Percentiles rank a stretch among this genome's conserved stretches.
phyloP scores from a whole-genome alignment of 2,797 vertebrate genomes.

The Micropoecilia bifurca region DNA sequence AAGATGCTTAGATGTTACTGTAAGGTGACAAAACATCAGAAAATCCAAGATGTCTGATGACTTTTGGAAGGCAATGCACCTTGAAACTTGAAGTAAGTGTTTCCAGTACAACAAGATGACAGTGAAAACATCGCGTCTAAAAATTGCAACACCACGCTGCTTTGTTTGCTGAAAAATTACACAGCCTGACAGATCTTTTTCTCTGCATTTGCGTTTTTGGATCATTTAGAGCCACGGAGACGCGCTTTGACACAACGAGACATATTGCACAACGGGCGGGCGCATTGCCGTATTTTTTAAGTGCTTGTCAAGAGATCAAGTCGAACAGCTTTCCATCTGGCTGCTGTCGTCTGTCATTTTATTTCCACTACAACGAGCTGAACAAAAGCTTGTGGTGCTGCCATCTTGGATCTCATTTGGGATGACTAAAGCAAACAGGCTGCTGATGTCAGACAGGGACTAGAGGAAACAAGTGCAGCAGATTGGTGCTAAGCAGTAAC shows the following conservation, averaged over 20 bases:
- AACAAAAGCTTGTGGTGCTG: slow-evolving; percentile 19
- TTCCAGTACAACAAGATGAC: not conserved
- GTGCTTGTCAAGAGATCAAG: not conserved
- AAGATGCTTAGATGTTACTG: not conserved
- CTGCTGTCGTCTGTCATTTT: slow-evolving; percentile 17
- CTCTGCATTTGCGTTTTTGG: not conserved
- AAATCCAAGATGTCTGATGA: not conserved
- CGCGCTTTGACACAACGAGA: not conserved
- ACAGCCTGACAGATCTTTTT: not conserved
- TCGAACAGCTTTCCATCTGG: slow-evolving; percentile 21
- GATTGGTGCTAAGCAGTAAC: not conserved
- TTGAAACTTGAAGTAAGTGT: not conserved
- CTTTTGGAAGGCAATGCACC: not conserved
- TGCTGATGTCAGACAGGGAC: slow-evolving; percentile 41
- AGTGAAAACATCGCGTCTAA: not conserved
- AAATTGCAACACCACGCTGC: not conserved
- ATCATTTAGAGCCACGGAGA: not conserved
- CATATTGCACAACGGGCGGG: not conserved
- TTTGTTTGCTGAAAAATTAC: not conserved
- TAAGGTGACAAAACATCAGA: not conserved
- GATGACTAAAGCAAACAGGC: slow-evolving; percentile 29
- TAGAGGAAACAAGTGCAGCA: slow-evolving; percentile 30
- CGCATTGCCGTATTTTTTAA: slow-evolving; percentile 5
- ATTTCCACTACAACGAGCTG: slow-evolving; percentile 7
- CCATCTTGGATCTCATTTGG: slow-evolving; percentile 28